Base-by-base conservation (phyloP, 2,888 invertebrate species). In the Oligia latruncula region DNA sequence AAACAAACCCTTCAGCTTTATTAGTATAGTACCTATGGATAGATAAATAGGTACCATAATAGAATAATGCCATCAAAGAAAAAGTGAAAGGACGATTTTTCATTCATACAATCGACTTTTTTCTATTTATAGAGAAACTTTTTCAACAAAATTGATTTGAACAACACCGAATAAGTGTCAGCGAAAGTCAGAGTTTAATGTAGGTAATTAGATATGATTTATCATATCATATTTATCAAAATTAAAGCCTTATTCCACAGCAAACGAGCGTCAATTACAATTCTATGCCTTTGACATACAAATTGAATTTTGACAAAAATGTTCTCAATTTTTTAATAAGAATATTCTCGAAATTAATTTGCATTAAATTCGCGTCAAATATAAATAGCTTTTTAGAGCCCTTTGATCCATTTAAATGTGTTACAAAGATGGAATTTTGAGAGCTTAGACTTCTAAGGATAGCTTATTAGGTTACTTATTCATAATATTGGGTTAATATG, bases 261-360 rank as follows among this genome's bases (percentile, higher is more conserved):
- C 15, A 65, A 52, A 80, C 65, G 23, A 81, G 64, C 65, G 58
- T 40, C 74, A 82, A 77, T 77, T 84, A 78, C 20, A 82, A 74
- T 74, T 81, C 68, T 68, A 49, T 55, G 68, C 43, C 71, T 75
- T 82, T 80, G 86, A 74, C 64, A 71, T 15, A 67, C 65, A 80
- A 87, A 85, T 78, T 78, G 46, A 77, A 77, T 66, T 79, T 79
- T 73, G 40, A 58, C 20, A 79, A 81, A 81, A 80, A n/a, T n/a
- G n/a, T n/a, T n/a, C n/a, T n/a, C n/a, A n/a, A n/a, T n/a, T n/a
- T 71, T 67, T 49, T 13, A 75, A 71, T 43, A 78, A 68, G 70
- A 75, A 78, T 64, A 64, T 66, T 76, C 23, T 66, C 17, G 23
- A 83, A 83, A 76, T 80, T 64, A 80, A 71, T 80, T 85, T 68